A percentile compares a stretch with the other conserved stretches of the same genome.
phyloP scores from a whole-genome alignment of 2,113 vertebrate genomes.

The Lophius piscatorius region DNA sequence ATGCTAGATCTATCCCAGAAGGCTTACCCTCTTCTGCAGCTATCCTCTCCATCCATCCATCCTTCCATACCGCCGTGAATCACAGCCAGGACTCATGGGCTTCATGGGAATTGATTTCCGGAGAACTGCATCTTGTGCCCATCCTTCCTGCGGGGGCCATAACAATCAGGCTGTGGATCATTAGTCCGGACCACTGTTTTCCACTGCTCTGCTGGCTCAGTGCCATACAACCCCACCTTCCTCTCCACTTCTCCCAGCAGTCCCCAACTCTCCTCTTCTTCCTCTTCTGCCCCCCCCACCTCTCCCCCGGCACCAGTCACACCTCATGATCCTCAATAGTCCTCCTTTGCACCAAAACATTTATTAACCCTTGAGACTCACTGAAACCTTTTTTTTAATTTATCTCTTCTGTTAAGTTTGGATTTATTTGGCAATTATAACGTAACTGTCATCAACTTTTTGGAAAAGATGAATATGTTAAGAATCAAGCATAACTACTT shows the following conservation, averaged over 20 bases:
- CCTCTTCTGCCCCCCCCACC: constrained; percentile 34
- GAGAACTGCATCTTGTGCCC: constrained; percentile 71
- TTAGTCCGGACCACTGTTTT: constrained; percentile 82
- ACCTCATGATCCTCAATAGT: constrained; percentile 74
- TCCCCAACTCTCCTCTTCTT: constrained; percentile 54
- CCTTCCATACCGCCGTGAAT: constrained; percentile 66
- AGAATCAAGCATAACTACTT: no score
- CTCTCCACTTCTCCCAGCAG: no score
- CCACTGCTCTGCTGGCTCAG: constrained; percentile 73
- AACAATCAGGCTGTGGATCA: constrained; percentile 80
- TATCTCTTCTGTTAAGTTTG: no score
- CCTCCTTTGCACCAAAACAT: constrained; percentile 68
- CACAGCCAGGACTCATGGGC: constrained; percentile 69
- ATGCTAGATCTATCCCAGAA: constrained; percentile 48
- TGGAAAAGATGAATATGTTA: no score
- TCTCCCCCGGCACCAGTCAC: constrained; percentile 39
- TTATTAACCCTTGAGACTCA: constrained; percentile 65
- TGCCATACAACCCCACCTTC: constrained; percentile 73
- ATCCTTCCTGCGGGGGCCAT: constrained; percentile 78
- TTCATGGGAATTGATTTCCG: constrained; percentile 81
- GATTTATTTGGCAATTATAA: no score
- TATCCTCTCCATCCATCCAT: constrained; percentile 56
- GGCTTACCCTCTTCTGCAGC: constrained; percentile 31
- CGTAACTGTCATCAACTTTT: no score
- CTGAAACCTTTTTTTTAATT: no score